These are phyloP conservation scores for Himantopus leucocephalus DNA, from an alignment of 2,113 vertebrate genomes.

Conservation along the genomic window DNA sequence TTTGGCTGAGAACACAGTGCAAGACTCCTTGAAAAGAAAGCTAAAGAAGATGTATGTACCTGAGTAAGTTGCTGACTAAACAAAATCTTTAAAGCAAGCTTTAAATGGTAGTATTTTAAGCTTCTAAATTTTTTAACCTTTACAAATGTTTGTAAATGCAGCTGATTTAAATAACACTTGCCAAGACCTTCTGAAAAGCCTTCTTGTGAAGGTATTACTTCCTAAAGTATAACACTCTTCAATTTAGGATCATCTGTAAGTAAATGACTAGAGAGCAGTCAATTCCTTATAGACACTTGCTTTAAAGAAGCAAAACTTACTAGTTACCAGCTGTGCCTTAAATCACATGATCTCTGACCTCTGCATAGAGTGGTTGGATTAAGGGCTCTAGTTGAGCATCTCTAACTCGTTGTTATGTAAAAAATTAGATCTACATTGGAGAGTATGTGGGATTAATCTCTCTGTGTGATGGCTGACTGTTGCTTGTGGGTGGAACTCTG, in stretches of 20 bases:
- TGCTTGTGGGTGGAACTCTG: background rate
- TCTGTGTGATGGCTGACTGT: background rate
- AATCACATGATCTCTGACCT: background rate
- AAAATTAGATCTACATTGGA: background rate
- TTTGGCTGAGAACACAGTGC: background rate
- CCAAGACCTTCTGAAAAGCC: background rate
- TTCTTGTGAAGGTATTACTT: background rate
- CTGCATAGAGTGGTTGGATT: background rate
- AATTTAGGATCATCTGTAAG: background rate
- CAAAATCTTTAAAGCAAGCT: background rate
- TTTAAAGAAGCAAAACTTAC: background rate
- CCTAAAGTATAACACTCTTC: background rate
- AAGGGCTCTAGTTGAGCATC: slow-evolving; percentile 22
- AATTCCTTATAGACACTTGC: background rate
- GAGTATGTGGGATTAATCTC: background rate
- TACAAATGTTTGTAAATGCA: background rate
- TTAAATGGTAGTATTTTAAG: background rate
- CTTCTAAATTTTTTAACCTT: background rate
- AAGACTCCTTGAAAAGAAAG: background rate
- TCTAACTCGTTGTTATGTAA: background rate
- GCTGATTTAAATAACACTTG: background rate
- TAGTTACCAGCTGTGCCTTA: background rate
- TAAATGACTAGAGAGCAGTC: background rate
- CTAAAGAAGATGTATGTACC: background rate
- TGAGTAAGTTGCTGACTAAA: background rate